phyloP scores from a whole-genome alignment of 2,797 vertebrate genomes.

The Philypnodon macrostomus region DNA sequence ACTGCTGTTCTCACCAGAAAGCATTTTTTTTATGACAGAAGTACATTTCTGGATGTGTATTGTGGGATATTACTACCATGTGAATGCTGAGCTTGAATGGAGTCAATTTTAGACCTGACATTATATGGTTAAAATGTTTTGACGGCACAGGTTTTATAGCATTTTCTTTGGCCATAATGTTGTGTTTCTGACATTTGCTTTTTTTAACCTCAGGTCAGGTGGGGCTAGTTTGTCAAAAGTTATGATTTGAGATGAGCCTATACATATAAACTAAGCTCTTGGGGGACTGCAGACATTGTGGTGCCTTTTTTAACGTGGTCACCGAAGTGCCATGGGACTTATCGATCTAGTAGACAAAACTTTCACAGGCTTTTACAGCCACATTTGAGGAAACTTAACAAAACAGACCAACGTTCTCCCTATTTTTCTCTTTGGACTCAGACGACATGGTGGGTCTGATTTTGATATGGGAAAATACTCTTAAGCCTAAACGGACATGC shows the following conservation, averaged over 20 bases:
- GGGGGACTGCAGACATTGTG: conserved; percentile 51
- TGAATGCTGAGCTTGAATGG: too few species aligned
- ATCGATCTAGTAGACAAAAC: conserved; percentile 38
- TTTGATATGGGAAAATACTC: conserved; percentile 26
- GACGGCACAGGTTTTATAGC: conserved; percentile 38
- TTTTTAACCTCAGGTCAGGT: conserved; percentile 62
- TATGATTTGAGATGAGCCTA: conserved; percentile 34
- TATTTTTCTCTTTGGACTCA: conserved; percentile 15
- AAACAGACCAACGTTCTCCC: conserved; percentile 16
- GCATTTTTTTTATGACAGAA: too few species aligned
- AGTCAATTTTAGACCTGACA: conserved; percentile 27
- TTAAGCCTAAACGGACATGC: conserved; percentile 22
- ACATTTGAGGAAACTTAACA: conserved; percentile 31
- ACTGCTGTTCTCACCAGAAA: too few species aligned
- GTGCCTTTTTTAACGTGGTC: conserved; percentile 43
- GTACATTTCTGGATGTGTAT: too few species aligned
- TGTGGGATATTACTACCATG: too few species aligned
- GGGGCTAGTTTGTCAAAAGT: conserved; percentile 47
- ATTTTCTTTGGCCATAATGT: conserved; percentile 56
- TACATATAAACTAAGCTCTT: conserved; percentile 18
- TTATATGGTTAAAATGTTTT: conserved; percentile 29
- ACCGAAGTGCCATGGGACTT: conserved; percentile 37
- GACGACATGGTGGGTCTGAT: conserved; percentile 10
- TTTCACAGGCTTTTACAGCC: conserved; percentile 46
- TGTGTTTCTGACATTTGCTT: conserved; percentile 53